Percentiles rank a stretch among this genome's conserved stretches.
Conservation (phyloP, 92 coral and sea anemone genomes). For the Scolanthus callimorphus region DNA sequence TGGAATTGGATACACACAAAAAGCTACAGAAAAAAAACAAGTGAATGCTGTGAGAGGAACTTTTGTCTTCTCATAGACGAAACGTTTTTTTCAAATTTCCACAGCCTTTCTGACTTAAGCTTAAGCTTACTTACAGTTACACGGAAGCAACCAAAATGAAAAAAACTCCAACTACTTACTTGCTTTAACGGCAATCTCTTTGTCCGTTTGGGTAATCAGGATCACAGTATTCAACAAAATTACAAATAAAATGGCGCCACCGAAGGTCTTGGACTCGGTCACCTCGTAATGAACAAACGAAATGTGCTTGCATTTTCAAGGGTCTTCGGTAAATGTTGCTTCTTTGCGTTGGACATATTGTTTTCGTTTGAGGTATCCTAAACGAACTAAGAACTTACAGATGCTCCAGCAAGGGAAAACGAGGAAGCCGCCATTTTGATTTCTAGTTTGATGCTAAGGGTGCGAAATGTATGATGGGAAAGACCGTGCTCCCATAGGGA, state of each 20-base stretch:
- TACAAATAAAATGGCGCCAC: constrained; percentile 90
- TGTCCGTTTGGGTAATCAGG: constrained; percentile 90
- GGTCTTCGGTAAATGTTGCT: constrained; percentile 70
- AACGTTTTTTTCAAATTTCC: no score
- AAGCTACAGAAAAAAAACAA: no score
- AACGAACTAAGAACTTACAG: not conserved
- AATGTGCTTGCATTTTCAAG: constrained; percentile 97
- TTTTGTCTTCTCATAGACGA: no score
- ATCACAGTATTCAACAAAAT: constrained; percentile 93
- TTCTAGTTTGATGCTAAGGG: no score
- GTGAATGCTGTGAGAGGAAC: no score
- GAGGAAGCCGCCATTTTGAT: not conserved
- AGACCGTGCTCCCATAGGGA: no score
- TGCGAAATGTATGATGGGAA: no score
- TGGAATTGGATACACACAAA: no score
- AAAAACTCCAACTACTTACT: no score
- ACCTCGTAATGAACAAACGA: constrained; percentile 87
- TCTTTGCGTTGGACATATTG: constrained; percentile 2
- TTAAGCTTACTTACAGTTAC: no score
- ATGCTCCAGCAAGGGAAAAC: not conserved
- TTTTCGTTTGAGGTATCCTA: not conserved
- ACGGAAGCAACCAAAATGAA: no score
- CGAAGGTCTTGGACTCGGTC: constrained; percentile 88
- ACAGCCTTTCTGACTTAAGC: no score
- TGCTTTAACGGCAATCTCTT: constrained; percentile 78